Evolutionary conservation across 2,888 invertebrate genomes (phyloP), one percentile per base, ranked within the genome.

Genomic region (Polymixis lichenea): DNA sequence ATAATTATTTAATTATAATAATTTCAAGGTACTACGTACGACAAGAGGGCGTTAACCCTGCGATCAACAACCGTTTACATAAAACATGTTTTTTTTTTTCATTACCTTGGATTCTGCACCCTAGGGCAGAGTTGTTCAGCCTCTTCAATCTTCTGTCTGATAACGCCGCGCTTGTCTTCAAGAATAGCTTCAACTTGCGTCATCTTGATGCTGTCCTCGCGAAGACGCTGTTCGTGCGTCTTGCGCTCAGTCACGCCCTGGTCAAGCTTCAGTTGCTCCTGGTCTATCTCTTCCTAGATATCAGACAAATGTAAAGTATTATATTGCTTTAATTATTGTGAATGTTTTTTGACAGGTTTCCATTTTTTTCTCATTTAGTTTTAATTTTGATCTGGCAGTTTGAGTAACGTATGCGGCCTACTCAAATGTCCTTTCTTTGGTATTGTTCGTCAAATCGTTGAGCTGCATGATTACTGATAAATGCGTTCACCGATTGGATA

Each of bases 41-140:
- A 9, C 19, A 60, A 19, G 9, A 9, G 25, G 19, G 28, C 49
- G 49, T 22, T 28, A 13, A 28, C 15, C 28, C 13, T 1, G 5
- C 13, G 19, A 64, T 28, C 17, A 64, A 17, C 15, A n/a, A n/a
- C 22, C 4, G 2, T 13, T 65, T 13, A 70, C 2, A 28, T 28
- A 19, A 51, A 32, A 17, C 17, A 22, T 3, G 22, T 32, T 9
- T 19, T 1, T 32, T 1, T 32, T 25, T 51, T 8, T 3, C 28
- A 81, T 80, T 88, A 97, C 97, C 97, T 96, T 0, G 96, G 92
- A 13, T 96, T 94, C 0, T 95, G 90, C 9, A 97, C 92, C 84
- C 97, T 93, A 1, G 95, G 91, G 51, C 97, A 97, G 22, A 96
- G 88, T 56, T 86, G 89, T 64, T 92, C 90, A 0, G 97, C 97